Percentiles rank a stretch among this genome's conserved stretches.
phyloP scores from a whole-genome alignment of 2,113 vertebrate species.

The Amphiprion ocellaris region DNA sequence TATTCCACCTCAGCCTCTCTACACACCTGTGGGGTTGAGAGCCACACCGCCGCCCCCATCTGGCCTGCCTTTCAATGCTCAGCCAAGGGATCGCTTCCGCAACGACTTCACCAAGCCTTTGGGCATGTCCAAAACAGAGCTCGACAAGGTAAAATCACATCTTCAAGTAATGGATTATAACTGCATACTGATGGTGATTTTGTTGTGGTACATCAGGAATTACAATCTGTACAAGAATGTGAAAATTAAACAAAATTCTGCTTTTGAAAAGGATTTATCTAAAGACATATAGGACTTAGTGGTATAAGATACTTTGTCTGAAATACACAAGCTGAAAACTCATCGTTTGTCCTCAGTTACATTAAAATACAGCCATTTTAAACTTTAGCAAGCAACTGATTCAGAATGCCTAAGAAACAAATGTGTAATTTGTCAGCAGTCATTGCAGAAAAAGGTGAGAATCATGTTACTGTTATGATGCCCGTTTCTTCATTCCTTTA shows the following conservation, averaged over 20 bases:
- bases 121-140: constrained; percentile 79
- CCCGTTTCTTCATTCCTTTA: constrained; percentile 11
- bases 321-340: not conserved
- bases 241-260: not conserved
- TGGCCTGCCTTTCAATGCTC: constrained; percentile 88
- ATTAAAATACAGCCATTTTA: not conserved
- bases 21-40: constrained; percentile 85
- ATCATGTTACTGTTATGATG: not conserved
- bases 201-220: too few species aligned
- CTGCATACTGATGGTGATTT: not conserved
- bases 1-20: constrained; percentile 86
- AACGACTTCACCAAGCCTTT: constrained; percentile 87
- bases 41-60: constrained; percentile 85
- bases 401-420: not conserved
- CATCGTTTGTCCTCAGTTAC: not conserved
- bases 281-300: too few species aligned
- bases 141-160: constrained; percentile 84
- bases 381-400: not conserved
- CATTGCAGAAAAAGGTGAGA: not conserved
- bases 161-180: constrained; percentile 1
- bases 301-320: too few species aligned
- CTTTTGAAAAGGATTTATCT: not conserved
- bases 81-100: constrained; percentile 85
- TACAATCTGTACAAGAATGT: not conserved
- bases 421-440: constrained; percentile 1